These are phyloP conservation scores for Grus americana DNA, from an alignment of 2,113 vertebrate species.

Conservation along the genomic window DNA sequence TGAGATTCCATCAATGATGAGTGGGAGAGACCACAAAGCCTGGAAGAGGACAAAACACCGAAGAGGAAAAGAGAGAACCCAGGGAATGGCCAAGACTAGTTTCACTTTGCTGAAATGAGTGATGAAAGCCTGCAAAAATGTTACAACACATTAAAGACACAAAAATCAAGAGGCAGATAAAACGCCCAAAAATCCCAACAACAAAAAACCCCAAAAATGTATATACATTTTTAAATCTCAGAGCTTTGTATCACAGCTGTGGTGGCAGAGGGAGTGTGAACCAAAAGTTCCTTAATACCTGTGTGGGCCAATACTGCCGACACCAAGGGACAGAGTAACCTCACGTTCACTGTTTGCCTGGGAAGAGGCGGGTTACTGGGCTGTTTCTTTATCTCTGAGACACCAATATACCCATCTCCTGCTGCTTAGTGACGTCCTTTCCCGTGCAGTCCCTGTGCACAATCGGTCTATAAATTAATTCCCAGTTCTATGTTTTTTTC, in stretches of 20 bases:
- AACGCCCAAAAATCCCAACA: neutral
- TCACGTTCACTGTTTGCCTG: neutral
- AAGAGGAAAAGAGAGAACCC: neutral
- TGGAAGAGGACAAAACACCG: neutral
- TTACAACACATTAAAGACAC: neutral
- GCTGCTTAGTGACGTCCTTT: neutral
- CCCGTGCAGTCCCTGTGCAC: neutral
- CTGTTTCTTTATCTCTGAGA: neutral
- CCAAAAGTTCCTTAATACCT: neutral
- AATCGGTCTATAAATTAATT: neutral
- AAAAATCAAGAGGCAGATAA: neutral
- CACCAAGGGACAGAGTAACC: neutral
- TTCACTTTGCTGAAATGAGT: neutral
- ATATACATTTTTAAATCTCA: neutral
- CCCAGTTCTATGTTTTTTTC: neutral
- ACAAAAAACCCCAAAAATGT: fast-evolving
- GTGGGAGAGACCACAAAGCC: neutral
- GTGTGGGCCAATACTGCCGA: neutral
- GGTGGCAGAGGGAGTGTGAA: neutral
- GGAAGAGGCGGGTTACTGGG: neutral
- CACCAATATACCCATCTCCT: neutral
- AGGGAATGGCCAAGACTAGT: neutral
- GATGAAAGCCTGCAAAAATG: neutral
- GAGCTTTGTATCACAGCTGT: neutral
- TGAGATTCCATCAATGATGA: neutral